A percentile compares a stretch with the other conserved stretches of the same genome.
Evolutionary conservation across 2,113 vertebrate species (phyloP).

Genomic region (Tupaia chinensis): DNA sequence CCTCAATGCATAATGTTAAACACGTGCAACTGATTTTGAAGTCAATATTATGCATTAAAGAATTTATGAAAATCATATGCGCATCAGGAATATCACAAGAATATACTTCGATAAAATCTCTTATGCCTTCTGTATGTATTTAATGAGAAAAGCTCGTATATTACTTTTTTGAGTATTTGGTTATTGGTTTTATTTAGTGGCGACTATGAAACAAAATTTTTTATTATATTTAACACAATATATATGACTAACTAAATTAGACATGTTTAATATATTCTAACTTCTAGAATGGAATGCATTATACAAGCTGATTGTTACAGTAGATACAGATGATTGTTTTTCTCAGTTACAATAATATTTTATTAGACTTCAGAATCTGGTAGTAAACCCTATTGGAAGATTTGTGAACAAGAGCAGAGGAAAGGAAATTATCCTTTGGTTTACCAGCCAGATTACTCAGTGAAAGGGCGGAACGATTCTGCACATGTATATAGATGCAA

Average conservation of each 20-base stretch:
- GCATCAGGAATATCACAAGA: conserved; percentile 33
- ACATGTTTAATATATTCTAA: neutral
- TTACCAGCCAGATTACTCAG: neutral
- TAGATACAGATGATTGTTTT: neutral
- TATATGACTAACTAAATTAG: conserved; percentile 17
- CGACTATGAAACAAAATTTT: neutral
- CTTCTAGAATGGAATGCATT: neutral
- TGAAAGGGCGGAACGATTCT: neutral
- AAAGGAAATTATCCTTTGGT: neutral
- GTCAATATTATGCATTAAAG: neutral
- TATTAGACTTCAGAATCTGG: neutral
- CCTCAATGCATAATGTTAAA: conserved; percentile 73
- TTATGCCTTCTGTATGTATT: conserved; percentile 31
- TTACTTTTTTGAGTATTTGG: conserved; percentile 29
- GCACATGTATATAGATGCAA: neutral
- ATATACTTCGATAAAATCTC: neutral
- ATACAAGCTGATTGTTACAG: neutral
- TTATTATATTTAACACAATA: neutral
- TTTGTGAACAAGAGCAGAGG: neutral
- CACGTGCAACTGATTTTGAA: conserved; percentile 68
- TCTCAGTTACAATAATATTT: neutral
- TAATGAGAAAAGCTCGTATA: conserved; percentile 24
- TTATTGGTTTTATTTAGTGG: neutral
- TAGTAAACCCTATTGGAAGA: neutral
- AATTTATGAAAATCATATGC: conserved; percentile 59